A percentile compares a stretch with the other conserved stretches of the same genome.
Conservation (phyloP, 2,888 invertebrate genomes). For the Erebia aethiops region DNA sequence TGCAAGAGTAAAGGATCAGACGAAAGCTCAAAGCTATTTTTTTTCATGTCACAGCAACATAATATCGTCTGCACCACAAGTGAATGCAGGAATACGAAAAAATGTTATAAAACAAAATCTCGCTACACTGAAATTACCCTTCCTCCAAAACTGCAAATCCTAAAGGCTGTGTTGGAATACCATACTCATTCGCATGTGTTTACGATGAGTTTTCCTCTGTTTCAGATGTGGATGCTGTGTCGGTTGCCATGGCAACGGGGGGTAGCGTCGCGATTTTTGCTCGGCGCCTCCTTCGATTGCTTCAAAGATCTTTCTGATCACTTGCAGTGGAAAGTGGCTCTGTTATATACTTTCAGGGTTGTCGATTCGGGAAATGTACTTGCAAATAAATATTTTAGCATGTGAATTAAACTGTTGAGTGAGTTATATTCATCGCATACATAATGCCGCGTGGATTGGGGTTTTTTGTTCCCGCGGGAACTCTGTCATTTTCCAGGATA, state of each 20-base stretch:
- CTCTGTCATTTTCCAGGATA: too few species aligned
- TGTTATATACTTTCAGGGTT: conserved; percentile 46
- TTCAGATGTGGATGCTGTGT: conserved; percentile 39
- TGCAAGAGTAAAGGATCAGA: too few species aligned
- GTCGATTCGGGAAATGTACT: conserved; percentile 31
- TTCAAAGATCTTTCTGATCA: conserved; percentile 66
- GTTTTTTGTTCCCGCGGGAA: too few species aligned
- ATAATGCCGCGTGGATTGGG: too few species aligned
- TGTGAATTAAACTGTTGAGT: too few species aligned
- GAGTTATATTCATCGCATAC: too few species aligned
- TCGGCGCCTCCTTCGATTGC: conserved; percentile 68
- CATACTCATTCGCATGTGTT: conserved; percentile 44
- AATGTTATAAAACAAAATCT: neutral
- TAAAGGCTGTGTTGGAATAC: conserved; percentile 30
- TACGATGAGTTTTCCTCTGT: conserved; percentile 47
- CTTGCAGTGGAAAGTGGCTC: conserved; percentile 46
- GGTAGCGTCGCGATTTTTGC: conserved; percentile 70
- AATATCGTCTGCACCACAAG: neutral
- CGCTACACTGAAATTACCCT: neutral
- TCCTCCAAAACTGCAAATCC: conserved; percentile 25
- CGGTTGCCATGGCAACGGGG: conserved; percentile 65
- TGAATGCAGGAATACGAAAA: neutral
- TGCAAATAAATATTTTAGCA: too few species aligned
- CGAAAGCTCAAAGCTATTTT: too few species aligned
- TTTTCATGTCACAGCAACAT: neutral